These are phyloP conservation scores for Danaus plexippus DNA, from an alignment of 1,140 invertebrate species.

Conservation along the genomic window DNA sequence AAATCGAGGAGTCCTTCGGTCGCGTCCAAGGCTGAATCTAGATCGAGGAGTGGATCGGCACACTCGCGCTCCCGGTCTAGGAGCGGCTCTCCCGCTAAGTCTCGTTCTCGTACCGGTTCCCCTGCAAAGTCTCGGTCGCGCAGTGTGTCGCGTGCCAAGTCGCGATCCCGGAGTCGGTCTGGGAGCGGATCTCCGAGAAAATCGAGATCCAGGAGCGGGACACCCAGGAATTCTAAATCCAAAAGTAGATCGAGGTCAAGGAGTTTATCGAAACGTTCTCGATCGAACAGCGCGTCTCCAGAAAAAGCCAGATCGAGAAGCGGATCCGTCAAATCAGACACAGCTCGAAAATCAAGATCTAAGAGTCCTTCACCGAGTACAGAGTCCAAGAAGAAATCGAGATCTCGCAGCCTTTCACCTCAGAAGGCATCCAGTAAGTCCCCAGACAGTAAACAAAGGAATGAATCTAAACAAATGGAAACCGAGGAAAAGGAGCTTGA, in stretches of 20 bases:
- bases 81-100: slow-evolving; percentile 14
- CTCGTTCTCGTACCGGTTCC: slow-evolving; percentile 18
- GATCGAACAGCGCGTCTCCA: slow-evolving; percentile 23
- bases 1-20: slow-evolving; percentile 13
- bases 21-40: background rate
- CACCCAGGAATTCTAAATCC: slow-evolving; percentile 23
- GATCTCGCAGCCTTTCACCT: slow-evolving; percentile 9
- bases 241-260: slow-evolving; percentile 26
- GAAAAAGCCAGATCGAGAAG: slow-evolving; percentile 6
- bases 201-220: slow-evolving; percentile 23
- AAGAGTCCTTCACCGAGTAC: slow-evolving; percentile 12
- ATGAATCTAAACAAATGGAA: slow-evolving; percentile 31
- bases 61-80: slow-evolving; percentile 3
- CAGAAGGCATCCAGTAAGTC: slow-evolving; percentile 12
- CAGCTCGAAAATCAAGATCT: slow-evolving; percentile 15
- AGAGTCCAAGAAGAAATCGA: slow-evolving; percentile 5
- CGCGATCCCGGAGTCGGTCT: slow-evolving; percentile 25
- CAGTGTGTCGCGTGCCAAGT: slow-evolving; percentile 23
- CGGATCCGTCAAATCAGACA: slow-evolving; percentile 6
- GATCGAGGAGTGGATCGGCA: slow-evolving; percentile 26
- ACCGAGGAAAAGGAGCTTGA: slow-evolving; percentile 23
- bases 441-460: slow-evolving; percentile 18
- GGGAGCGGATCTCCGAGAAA: slow-evolving; percentile 22
- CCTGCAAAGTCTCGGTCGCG: slow-evolving; percentile 10
- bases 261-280: slow-evolving; percentile 23